phyloP scores from a whole-genome alignment of 2,113 vertebrate genomes.

The Sturnus vulgaris region DNA sequence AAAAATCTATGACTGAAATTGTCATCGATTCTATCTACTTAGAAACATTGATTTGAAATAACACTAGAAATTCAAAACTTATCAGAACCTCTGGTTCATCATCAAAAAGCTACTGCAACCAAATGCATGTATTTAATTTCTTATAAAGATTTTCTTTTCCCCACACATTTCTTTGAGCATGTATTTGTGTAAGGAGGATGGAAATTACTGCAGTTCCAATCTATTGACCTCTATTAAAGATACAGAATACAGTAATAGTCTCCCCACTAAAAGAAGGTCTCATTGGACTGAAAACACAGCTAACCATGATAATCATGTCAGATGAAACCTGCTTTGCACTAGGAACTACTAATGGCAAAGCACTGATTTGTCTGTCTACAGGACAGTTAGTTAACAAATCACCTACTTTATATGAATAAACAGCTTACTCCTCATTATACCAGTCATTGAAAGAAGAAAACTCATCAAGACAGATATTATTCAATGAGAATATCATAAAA shows the following conservation, averaged over 20 bases:
- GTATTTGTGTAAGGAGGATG: background rate
- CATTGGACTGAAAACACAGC: background rate
- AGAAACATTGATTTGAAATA: background rate
- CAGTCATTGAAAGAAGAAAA: background rate
- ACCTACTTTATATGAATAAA: background rate
- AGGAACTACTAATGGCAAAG: background rate
- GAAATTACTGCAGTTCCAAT: background rate
- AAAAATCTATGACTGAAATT: background rate
- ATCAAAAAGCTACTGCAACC: background rate
- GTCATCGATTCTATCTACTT: background rate
- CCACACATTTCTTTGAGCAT: background rate
- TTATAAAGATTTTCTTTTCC: background rate
- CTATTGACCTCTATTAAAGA: background rate
- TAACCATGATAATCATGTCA: background rate
- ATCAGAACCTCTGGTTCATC: constrained; percentile 11
- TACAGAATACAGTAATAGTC: background rate
- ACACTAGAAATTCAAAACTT: background rate
- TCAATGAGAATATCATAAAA: background rate
- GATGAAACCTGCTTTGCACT: background rate
- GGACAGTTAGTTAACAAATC: background rate
- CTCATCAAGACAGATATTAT: background rate
- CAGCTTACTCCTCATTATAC: background rate
- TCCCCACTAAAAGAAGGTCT: background rate
- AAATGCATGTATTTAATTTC: background rate
- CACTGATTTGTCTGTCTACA: background rate